Evolutionary conservation across 2,888 invertebrate genomes (phyloP), one percentile per base, ranked within the genome.

Genomic region (Achlya flavicornis): DNA sequence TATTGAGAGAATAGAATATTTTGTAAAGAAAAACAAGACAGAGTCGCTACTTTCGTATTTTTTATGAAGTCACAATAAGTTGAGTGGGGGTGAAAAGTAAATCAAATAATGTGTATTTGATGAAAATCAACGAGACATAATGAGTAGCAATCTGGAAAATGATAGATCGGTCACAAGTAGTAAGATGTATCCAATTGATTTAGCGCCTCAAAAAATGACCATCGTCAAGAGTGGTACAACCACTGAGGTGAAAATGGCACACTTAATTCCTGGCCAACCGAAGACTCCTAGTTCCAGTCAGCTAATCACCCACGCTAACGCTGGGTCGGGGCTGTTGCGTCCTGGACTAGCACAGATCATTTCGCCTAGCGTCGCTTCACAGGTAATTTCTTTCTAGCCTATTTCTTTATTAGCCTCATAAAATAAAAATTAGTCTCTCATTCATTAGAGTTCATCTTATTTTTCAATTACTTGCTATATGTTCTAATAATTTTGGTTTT

Each of bases 161-260:
- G 95, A 95, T 75, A 94, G 95, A 75, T 94, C 95, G 76, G 81
- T 90, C 70, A 92, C 94, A 73, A 82, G 91, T 77, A 91, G 91
- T 73, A 95, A 95, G 89, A 94, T 94, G 86, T 94, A 94, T 88
- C 94, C 94, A 71, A 93, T 94, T 75, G 93, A 94, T 89, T 91
- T 94, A 85, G 93, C 93, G 66, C 92, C 92, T 72, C 93, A 92
- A 83, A 94, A 94, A 83, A 93, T 94, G 65, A 93, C 93, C 74
- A 93, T 94, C 63, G 93, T 94, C 48, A 94, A 94, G 78, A 90
- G 85, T 78, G 90, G 92, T 66, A 80, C 92, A 1, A 92, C 87
- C 80, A 78, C 88, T 33, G 94, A 93, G 68, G 88, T 92, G 59
- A 94, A 93, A 87, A 93, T 93, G 92, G 86, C 93, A 67, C 93